Base-by-base conservation (phyloP, 30 jellyfish, hydroid and myxozoan genomes). In the Clytia hemisphaerica region DNA sequence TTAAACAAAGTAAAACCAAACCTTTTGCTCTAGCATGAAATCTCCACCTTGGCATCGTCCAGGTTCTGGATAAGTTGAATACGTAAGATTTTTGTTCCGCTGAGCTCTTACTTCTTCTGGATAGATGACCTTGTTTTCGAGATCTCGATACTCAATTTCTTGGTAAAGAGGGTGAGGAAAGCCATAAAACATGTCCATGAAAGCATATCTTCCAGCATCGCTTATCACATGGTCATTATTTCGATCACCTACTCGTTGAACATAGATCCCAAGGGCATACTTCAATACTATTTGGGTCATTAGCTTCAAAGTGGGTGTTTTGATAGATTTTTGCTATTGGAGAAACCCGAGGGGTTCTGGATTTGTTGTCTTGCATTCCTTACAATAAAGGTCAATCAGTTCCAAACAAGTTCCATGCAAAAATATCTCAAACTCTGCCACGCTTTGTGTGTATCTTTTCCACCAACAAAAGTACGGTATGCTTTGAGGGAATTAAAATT, bases 121-220 rank as follows among this genome's bases (percentile, higher is more conserved):
- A 22, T 33, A 57, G 1, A 1, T 0, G 7, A 45, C 35, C 30
- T 45, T 14, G 2, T 1, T 25, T 1, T 1, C 5, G 19, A 57
- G 51, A 28, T 57, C 70, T 1, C 70, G 57, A 2, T 57, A 57
- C 30, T 57, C 70, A 2, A 57, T 31, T 4, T 57, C 70, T 1
- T 2, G 70, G 51, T 57, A 57, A 2, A 57, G 25, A 1, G 70
- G 70, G 35, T 57, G 70, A 1, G 26, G 25, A 45, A 57, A 57
- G 15, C 44, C 70, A 57, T 57, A 57, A 21, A 57, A 57, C 44
- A 57, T 1, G 1, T 38, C 45, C 53, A 57, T 1, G 30, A 57
- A 57, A 2, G 25, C 30, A n/a, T 22, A 22, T 4, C 70, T 9
- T 22, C 70, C 70, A 57, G 70, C 70, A n/a, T 57, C 70, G 30